Evolutionary conservation across 2,113 vertebrate genomes (phyloP).

Genomic region (cat (Felis catus)): F.catus_Fca126_mat1.0 CM031419.1:46642501-46643000

Average conservation of each 20-base stretch:
- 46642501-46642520: too few relatives aligned
- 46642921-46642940: neutral
- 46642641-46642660: too few relatives aligned
- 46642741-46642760: neutral
- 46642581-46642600: too few relatives aligned
- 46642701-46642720: neutral
- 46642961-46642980: conserved; percentile 37
- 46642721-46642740: neutral
- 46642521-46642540: too few relatives aligned
- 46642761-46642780: neutral
- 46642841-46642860: neutral
- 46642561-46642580: too few relatives aligned
- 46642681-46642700: neutral
- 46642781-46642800: neutral
- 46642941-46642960: neutral
- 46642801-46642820: neutral
- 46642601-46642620: too few relatives aligned
- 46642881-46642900: neutral
- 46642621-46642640: too few relatives aligned
- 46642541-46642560: too few relatives aligned
- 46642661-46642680: neutral
- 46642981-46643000: conserved; percentile 17
- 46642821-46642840: neutral
- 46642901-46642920: neutral
- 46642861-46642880: neutral